Percentiles rank a stretch among this genome's conserved stretches.
Evolutionary conservation across 2,797 vertebrate species (phyloP).

Genomic region (Rhabdophis nuchalis): DNA sequence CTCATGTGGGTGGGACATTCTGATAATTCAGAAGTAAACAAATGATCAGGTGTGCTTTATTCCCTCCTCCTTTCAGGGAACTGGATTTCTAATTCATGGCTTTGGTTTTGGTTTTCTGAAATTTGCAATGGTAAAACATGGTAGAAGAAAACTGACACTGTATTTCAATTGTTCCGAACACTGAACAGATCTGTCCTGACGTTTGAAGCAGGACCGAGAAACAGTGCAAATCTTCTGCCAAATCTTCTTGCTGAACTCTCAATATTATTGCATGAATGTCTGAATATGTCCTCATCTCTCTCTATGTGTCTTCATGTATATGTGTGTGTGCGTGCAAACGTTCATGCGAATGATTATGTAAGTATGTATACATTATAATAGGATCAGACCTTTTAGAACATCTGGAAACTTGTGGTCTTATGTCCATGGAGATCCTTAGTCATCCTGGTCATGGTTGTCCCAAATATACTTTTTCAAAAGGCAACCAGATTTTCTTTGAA

Average conservation of each 20-base stretch:
- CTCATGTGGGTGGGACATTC: background rate
- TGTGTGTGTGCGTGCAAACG: background rate
- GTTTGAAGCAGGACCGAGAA: background rate
- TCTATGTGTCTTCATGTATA: background rate
- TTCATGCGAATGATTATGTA: background rate
- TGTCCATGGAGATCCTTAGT: too few relatives aligned
- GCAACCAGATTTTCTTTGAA: too few relatives aligned
- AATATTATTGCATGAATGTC: background rate
- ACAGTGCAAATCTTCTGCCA: background rate
- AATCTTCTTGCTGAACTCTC: background rate
- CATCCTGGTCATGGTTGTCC: too few relatives aligned
- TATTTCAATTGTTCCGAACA: background rate
- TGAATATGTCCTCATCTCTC: background rate
- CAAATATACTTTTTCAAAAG: too few relatives aligned
- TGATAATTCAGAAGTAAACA: conserved; percentile 18
- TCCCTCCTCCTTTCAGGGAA: conserved; percentile 9
- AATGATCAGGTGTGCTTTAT: conserved; percentile 7
- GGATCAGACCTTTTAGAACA: background rate
- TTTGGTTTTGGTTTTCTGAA: background rate
- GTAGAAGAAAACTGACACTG: background rate
- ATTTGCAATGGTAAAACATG: background rate
- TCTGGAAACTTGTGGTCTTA: background rate
- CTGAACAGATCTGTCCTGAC: background rate
- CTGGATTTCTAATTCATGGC: background rate
- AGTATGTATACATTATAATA: background rate